Evolutionary conservation across 2,888 invertebrate species (phyloP).

Genomic region (Coenonympha arcania): DNA sequence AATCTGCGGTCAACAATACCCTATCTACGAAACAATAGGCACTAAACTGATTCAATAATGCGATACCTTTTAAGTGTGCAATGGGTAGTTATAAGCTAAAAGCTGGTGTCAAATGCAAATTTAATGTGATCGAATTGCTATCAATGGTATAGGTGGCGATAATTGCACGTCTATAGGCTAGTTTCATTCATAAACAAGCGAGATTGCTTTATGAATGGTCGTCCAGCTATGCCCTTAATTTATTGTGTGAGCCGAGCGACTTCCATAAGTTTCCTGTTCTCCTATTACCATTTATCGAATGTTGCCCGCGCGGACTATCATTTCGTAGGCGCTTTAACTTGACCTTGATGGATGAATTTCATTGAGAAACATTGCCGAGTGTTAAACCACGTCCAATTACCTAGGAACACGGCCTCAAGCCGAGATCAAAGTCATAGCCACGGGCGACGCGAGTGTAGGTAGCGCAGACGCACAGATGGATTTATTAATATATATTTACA

Average conservation of each 20-base stretch:
- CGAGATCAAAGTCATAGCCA: conserved; percentile 21
- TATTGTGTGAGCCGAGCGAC: conserved; percentile 49
- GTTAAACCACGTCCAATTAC: conserved; percentile 39
- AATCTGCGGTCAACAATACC: conserved; percentile 46
- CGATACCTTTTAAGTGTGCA: conserved; percentile 28
- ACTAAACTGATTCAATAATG: conserved; percentile 51
- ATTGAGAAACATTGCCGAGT: conserved; percentile 42
- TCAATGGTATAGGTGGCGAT: conserved; percentile 56
- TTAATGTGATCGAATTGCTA: conserved; percentile 43
- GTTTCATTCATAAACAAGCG: conserved; percentile 69
- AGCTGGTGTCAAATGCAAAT: conserved; percentile 52
- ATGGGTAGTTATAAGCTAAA: conserved; percentile 29
- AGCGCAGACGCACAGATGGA: conserved; percentile 35
- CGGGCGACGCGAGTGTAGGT: conserved; percentile 23
- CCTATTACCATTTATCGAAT: conserved; percentile 63
- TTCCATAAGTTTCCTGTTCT: conserved; percentile 60
- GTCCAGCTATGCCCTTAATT: conserved; percentile 55
- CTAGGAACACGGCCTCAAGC: conserved; percentile 25
- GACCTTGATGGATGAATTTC: conserved; percentile 60
- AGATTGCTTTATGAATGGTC: conserved; percentile 66
- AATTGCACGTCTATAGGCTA: conserved; percentile 55
- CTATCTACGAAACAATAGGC: conserved; percentile 55
- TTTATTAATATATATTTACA: conserved; percentile 49
- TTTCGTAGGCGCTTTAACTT: conserved; percentile 49
- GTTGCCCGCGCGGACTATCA: conserved; percentile 48